Evolutionary conservation across 2,888 invertebrate genomes (phyloP).

Genomic region (Merodon equestris): DNA sequence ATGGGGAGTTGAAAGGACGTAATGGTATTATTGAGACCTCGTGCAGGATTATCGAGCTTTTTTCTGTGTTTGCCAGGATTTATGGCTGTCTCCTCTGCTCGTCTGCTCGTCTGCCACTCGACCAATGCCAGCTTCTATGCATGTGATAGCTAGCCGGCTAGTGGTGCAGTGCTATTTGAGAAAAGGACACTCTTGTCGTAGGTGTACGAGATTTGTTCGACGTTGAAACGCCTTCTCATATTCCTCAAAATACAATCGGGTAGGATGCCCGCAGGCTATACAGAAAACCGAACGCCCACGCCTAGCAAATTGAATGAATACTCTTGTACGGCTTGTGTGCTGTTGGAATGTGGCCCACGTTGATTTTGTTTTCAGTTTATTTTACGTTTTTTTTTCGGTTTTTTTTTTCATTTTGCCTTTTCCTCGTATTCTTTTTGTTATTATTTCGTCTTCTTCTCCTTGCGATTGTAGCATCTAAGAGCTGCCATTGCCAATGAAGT

Average conservation of each 20-base stretch:
- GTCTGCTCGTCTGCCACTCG: too few relatives aligned
- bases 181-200: conserved; percentile 68
- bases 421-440: not conserved
- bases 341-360: conserved; percentile 68
- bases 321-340: conserved; percentile 45
- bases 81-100: conserved; percentile 40
- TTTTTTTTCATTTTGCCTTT: too few relatives aligned
- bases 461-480: conserved; percentile 50
- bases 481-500: conserved; percentile 63
- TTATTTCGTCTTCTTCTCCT: conserved; percentile 5
- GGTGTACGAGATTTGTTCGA: conserved; percentile 68
- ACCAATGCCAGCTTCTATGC: too few relatives aligned
- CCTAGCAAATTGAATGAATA: conserved; percentile 68
- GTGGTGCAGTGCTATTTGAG: conserved; percentile 41
- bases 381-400: not conserved
- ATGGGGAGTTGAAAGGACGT: conserved; percentile 5
- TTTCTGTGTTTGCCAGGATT: conserved; percentile 34
- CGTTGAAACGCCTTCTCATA: conserved; percentile 66
- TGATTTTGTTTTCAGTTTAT: conserved; percentile 20
- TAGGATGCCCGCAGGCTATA: conserved; percentile 65
- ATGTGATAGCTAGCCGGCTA: too few relatives aligned
- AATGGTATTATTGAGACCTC: too few relatives aligned
- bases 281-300: conserved; percentile 66
- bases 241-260: conserved; percentile 66
- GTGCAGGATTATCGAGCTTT: conserved; percentile 7